These are phyloP conservation scores for Beris chalybata DNA, from an alignment of 2,888 invertebrate genomes.

Conservation along the genomic window DNA sequence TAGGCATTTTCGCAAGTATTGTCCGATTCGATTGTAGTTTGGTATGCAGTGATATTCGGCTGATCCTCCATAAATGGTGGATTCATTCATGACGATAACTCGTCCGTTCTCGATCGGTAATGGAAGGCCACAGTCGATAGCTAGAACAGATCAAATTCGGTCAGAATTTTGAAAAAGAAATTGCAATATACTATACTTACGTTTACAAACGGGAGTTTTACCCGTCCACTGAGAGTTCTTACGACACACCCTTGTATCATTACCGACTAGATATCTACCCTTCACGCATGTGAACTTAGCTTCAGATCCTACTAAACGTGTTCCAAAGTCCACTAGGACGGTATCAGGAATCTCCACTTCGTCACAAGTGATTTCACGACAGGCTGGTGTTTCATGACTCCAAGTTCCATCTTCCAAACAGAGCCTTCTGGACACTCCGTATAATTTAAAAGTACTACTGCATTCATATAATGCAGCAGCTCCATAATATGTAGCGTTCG, in stretches of 20 bases:
- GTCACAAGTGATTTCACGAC: conserved; percentile 80
- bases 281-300: conserved; percentile 82
- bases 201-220: conserved; percentile 74
- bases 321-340: conserved; percentile 63
- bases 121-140: conserved; percentile 82
- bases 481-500: conserved; percentile 87
- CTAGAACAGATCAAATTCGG: conserved; percentile 56
- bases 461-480: conserved; percentile 85
- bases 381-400: conserved; percentile 82
- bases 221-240: conserved; percentile 83
- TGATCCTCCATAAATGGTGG: conserved; percentile 79
- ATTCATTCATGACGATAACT: conserved; percentile 81
- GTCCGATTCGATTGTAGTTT: conserved; percentile 78
- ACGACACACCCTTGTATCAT: conserved; percentile 74
- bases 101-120: conserved; percentile 80
- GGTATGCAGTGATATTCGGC: conserved; percentile 90
- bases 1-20: conserved; percentile 79
- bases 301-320: conserved; percentile 75
- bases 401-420: conserved; percentile 89
- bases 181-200: conserved; percentile 62
- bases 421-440: conserved; percentile 78
- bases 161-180: conserved; percentile 11
- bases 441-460: conserved; percentile 75
- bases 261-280: conserved; percentile 78
- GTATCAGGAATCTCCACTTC: conserved; percentile 66